Base-by-base conservation (phyloP, 2,113 vertebrate genomes). In the Piprites chloris region DNA sequence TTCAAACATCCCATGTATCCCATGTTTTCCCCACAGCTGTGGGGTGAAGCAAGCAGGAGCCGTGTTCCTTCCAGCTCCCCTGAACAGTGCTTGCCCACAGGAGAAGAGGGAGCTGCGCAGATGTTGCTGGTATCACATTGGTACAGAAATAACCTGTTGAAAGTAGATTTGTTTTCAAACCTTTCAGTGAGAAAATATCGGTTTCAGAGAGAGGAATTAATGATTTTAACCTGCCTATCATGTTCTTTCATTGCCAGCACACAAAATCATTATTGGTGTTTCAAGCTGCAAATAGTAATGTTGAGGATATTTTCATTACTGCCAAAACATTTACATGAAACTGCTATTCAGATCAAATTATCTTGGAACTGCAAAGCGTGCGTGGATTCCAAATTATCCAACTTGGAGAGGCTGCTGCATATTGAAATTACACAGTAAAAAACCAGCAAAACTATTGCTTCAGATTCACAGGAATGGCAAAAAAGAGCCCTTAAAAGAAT, bases 291-390 rank as follows among this genome's bases (percentile, higher is more conserved):
- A 92, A 75, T 69, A 63, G 81, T 90, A 66, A 78, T 62, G 63
- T 50, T 93, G 85, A 81, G 82, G 73, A 80, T 96, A 76, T 96
- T 97, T 95, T 76, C 47, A 41, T 97, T 95, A 91, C 89, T 97
- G 96, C 88, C 93, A 96, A 96, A 97, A 97, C 76, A 89, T 97
- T 95, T 95, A 93, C 89, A 68, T 75, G 86, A 90, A 95, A 83
- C 90, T 95, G 86, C 85, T 91, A 83, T 87, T 96, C 82, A 95
- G 88, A 85, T 91, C 89, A 96, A 93, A 97, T 95, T 92, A 92
- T 83, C 92, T 85, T 6, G 9, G 94, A 96, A 87, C 66, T 81
- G 93, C 85, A 92, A 95, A 92, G 85, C 71, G 33, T 90, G 86
- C 1, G 0, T 73, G 58, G 61, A 88, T 96, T 96, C 68, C 91